Evolutionary conservation across 2,797 vertebrate species (phyloP).

Genomic region (Thalassophryne amazonica): DNA sequence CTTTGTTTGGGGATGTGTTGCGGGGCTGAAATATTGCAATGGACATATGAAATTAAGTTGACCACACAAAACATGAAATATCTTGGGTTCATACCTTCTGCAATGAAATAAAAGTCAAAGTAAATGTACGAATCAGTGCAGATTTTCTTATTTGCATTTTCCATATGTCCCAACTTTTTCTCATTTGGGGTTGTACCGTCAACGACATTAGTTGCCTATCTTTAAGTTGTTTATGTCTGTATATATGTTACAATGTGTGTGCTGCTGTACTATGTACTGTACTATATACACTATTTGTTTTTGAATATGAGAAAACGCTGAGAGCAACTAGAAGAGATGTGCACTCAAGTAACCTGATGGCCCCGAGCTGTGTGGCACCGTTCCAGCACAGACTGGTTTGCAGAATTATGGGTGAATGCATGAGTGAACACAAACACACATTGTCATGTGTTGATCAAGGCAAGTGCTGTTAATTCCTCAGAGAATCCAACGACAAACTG

Average conservation of each 20-base stretch:
- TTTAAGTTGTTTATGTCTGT: constrained; percentile 8
- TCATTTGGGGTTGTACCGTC: no score
- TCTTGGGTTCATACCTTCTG: no score
- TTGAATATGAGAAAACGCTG: not conserved
- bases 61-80: no score
- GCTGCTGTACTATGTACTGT: not conserved
- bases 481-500: constrained; percentile 63
- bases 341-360: not conserved
- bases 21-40: no score
- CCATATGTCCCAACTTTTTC: no score
- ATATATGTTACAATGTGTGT: not conserved
- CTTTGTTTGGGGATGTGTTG: no score
- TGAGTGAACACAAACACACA: constrained; percentile 11
- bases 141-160: no score
- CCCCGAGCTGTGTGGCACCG: not conserved
- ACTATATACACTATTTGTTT: not conserved
- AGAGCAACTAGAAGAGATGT: not conserved
- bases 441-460: constrained; percentile 53
- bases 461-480: constrained; percentile 71
- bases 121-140: no score
- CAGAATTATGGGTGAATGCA: constrained; percentile 1
- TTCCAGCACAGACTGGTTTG: constrained; percentile 6
- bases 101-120: no score
- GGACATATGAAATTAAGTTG: no score
- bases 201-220: constrained; percentile 18